Conservation (phyloP, 2,113 vertebrate species). For the Bos taurus region DNA sequence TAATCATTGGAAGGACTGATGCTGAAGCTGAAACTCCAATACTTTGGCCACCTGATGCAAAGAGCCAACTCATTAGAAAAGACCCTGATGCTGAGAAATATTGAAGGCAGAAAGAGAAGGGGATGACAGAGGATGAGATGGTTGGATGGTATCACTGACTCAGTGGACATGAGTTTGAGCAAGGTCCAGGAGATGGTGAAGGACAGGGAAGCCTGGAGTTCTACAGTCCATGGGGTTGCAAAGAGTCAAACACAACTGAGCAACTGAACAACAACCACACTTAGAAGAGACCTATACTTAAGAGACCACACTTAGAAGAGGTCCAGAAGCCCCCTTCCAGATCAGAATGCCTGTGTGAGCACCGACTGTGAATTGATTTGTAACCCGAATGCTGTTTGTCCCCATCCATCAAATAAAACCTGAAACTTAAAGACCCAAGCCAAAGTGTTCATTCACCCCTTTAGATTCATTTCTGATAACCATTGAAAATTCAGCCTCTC, state of each 20-base stretch:
- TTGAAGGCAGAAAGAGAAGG: neutral
- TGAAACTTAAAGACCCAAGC: conserved; percentile 40
- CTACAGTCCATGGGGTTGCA: neutral
- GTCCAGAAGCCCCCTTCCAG: neutral
- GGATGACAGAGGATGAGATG: neutral
- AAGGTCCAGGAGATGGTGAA: neutral
- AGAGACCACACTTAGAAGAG: neutral
- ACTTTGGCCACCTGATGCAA: neutral
- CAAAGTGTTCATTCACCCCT: neutral
- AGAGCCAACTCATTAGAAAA: neutral
- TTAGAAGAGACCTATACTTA: neutral
- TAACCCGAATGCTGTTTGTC: conserved; percentile 27
- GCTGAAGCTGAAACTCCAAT: neutral
- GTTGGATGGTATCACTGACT: neutral
- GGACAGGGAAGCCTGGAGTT: neutral
- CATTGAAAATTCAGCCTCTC: conserved; percentile 41
- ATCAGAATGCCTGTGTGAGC: neutral
- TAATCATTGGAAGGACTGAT: neutral
- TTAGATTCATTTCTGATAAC: conserved; percentile 58
- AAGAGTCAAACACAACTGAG: neutral
- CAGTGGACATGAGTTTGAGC: neutral
- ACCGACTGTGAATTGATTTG: conserved; percentile 33
- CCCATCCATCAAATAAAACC: conserved; percentile 16
- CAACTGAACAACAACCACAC: neutral
- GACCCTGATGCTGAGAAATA: neutral